phyloP scores from a whole-genome alignment of 1,140 invertebrate species.

The Danaus plexippus region DNA sequence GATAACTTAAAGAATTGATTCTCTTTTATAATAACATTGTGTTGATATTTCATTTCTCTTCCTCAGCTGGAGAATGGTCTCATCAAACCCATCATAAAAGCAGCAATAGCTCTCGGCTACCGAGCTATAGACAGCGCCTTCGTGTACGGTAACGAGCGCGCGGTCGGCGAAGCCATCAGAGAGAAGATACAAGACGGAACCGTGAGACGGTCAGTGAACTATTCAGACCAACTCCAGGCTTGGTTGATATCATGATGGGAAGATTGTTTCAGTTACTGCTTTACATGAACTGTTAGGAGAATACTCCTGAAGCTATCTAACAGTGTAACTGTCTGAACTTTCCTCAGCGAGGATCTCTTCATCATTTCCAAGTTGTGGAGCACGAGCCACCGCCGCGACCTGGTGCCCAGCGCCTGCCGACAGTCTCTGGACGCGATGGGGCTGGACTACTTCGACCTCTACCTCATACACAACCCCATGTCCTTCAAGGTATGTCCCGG shows the following conservation, averaged over 20 bases:
- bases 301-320: background rate
- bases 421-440: constrained; percentile 73
- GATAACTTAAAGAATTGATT: no score
- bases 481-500: constrained; percentile 62
- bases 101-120: constrained; percentile 80
- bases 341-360: constrained; percentile 76
- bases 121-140: constrained; percentile 84
- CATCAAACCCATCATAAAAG: constrained; percentile 28
- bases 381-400: constrained; percentile 59
- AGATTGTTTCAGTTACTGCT: no score
- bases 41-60: background rate
- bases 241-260: no score
- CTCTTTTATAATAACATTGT: no score
- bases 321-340: constrained; percentile 11
- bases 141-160: constrained; percentile 81
- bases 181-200: constrained; percentile 76
- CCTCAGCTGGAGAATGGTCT: constrained; percentile 36
- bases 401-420: constrained; percentile 62
- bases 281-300: no score
- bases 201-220: constrained; percentile 72
- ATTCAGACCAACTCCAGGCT: no score
- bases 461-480: constrained; percentile 80
- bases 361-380: constrained; percentile 74
- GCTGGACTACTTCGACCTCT: constrained; percentile 80
- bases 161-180: constrained; percentile 80